Percentiles rank a stretch among this genome's conserved stretches.
Conservation (phyloP, 1,140 invertebrate genomes). For the Medauroidea extradentata region DNA sequence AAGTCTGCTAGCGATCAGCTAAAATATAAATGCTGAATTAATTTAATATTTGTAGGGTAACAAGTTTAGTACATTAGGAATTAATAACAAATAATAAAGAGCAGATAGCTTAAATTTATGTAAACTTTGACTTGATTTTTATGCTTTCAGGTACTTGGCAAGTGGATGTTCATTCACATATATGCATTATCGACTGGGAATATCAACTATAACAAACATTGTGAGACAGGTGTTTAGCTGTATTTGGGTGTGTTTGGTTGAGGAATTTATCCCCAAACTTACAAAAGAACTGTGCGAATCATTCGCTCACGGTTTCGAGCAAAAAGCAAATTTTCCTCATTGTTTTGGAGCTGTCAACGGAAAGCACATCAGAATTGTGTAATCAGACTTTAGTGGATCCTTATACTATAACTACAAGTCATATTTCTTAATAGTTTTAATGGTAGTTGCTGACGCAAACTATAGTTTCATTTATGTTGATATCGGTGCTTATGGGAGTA, state of each 20-base stretch:
- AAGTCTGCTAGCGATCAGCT: too few relatives aligned
- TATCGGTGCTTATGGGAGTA: slow-evolving; percentile 24
- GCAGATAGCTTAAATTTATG: too few relatives aligned
- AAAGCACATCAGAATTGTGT: slow-evolving; percentile 33
- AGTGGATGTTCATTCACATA: slow-evolving; percentile 13
- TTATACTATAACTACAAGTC: neutral
- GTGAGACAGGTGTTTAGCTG: slow-evolving; percentile 9
- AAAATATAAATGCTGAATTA: too few relatives aligned
- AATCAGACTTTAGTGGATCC: neutral
- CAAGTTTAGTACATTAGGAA: too few relatives aligned
- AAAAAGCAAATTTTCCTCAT: slow-evolving; percentile 40
- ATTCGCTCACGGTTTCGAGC: slow-evolving; percentile 30
- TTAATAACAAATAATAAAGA: too few relatives aligned
- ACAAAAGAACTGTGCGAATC: slow-evolving; percentile 25
- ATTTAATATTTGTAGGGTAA: too few relatives aligned
- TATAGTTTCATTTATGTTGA: slow-evolving; percentile 37
- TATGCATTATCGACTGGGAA: slow-evolving; percentile 11
- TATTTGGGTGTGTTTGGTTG: neutral
- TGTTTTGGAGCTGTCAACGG: slow-evolving; percentile 42
- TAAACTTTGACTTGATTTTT: too few relatives aligned
- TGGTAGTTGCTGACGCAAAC: slow-evolving; percentile 32
- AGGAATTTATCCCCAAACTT: neutral
- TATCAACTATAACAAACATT: slow-evolving; percentile 12
- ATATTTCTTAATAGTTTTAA: slow-evolving; percentile 37
- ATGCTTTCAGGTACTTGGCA: slow-evolving; percentile 16